These are phyloP conservation scores for Rhadina sibilatrix DNA, from an alignment of 2,113 vertebrate genomes.

Conservation along the genomic window DNA sequence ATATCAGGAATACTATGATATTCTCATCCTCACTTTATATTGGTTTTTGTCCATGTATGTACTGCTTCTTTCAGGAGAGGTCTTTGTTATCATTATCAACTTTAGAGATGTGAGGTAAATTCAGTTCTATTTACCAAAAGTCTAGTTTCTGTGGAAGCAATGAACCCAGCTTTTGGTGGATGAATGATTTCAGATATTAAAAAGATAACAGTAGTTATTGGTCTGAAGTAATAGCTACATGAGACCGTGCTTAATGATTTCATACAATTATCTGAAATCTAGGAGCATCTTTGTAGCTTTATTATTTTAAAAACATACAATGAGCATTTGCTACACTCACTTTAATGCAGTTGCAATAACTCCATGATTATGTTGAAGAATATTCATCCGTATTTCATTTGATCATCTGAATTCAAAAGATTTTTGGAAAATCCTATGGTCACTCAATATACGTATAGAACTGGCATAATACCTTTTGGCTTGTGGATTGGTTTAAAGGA, in stretches of 20 bases:
- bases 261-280: not conserved
- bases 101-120: not conserved
- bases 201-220: not conserved
- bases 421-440: not conserved
- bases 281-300: not conserved
- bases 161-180: not conserved
- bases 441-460: not conserved
- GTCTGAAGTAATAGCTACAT: not conserved
- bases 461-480: not conserved
- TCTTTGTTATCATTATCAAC: not conserved
- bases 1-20: not conserved
- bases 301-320: not conserved
- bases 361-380: not conserved
- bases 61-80: not conserved
- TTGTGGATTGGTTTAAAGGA: not conserved
- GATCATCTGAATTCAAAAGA: not conserved
- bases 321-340: not conserved
- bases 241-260: not conserved
- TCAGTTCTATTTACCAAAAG: not conserved
- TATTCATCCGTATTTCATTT: not conserved
- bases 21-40: not conserved
- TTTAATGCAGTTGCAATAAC: not conserved
- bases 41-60: not conserved
- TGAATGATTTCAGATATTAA: not conserved
- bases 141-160: not conserved